Evolutionary conservation across 2,797 vertebrate species (phyloP), one percentile per base, ranked within the genome.

Genomic region (Antennarius maculatus): DNA sequence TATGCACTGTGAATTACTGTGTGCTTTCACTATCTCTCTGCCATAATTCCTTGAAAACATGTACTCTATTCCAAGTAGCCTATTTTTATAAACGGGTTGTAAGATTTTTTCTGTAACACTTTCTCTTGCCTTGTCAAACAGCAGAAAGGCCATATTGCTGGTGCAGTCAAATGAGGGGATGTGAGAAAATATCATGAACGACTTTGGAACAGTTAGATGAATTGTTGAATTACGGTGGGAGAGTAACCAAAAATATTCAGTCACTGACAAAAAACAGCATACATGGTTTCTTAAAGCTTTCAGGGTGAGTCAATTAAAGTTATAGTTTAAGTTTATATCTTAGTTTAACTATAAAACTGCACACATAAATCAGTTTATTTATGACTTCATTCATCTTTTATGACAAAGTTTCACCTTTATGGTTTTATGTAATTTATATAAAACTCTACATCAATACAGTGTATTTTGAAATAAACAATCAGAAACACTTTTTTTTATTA

Each of bases 141-240:
- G 28, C 48, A 67, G 28, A 65, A 29, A 31, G 47, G 54, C 16
- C 61, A 65, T 66, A 63, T 54, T 62, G 65, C 69, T 71, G 27
- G 69, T 18, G 69, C 71, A 74, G 80, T 84, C 47, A 81, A 79
- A 79, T 4, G 31, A 77, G 70, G 29, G 55, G 68, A 64, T 56
- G 28, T 6, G 6, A 31, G 58, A 31, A 78, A 62, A 48, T 72
- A 66, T 71, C 71, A 84, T 72, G 46, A 83, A 89, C 79, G 63
- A 63, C 61, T 65, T 71, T 57, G 73, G 55, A 77, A 70, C 63
- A 74, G 71, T 73, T 11, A 63, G 43, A 82, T 63, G 51, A 50
- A 69, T 49, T 51, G 55, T 51, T 83, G 45, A 71, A 79, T 76
- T 60, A 71, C 1, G 42, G 80, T 76, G 52, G 56, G 66, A 70